phyloP scores from a whole-genome alignment of 2,113 vertebrate genomes.

The Notiomystis cincta region DNA sequence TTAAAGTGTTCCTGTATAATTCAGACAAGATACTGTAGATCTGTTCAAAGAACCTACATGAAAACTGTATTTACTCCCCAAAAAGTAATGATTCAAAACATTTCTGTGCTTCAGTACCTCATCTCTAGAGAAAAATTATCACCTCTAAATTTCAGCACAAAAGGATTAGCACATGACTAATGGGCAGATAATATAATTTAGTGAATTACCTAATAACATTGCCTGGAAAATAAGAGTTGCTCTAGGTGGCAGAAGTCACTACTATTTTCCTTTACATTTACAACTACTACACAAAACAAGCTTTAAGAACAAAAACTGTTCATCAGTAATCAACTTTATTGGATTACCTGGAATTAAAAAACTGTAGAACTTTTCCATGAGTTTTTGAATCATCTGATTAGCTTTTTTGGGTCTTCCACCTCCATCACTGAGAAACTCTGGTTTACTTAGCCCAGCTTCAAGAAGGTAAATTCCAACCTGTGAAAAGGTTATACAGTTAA shows the following conservation, averaged over 20 bases:
- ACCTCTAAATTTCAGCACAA: neutral
- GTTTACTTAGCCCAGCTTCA: slow-evolving; percentile 85
- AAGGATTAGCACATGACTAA: neutral
- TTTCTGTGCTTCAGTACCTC: neutral
- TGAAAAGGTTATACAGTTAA: neutral
- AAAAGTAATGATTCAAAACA: neutral
- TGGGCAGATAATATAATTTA: neutral
- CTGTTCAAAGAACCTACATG: neutral
- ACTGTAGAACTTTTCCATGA: slow-evolving; percentile 91
- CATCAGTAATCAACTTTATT: neutral
- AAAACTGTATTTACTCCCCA: neutral
- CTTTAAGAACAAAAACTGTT: neutral
- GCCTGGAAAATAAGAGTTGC: neutral
- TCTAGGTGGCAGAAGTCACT: neutral
- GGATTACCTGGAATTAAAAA: slow-evolving; percentile 87
- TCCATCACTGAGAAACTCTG: slow-evolving; percentile 90
- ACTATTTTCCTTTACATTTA: neutral
- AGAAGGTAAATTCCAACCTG: slow-evolving; percentile 91
- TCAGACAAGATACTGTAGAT: fast-evolving
- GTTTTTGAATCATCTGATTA: slow-evolving; percentile 89
- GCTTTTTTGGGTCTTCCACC: slow-evolving; percentile 88
- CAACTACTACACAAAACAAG: neutral
- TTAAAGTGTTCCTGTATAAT: neutral
- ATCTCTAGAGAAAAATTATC: neutral
- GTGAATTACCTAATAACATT: neutral